These are phyloP conservation scores for Bubo scandiacus DNA, from an alignment of 2,113 vertebrate genomes.

Conservation along the genomic window DNA sequence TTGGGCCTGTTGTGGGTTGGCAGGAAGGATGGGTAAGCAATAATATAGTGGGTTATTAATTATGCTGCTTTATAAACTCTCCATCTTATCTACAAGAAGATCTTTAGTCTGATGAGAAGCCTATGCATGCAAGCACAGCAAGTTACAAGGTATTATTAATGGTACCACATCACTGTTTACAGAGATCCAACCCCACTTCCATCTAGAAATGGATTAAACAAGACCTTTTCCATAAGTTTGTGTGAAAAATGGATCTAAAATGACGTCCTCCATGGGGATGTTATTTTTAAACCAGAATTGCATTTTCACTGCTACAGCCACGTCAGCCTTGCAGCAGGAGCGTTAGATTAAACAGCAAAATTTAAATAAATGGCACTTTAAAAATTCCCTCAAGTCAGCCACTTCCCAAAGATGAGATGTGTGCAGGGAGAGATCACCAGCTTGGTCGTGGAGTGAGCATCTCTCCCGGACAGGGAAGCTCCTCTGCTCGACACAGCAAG, in stretches of 20 bases:
- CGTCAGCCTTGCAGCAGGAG: not conserved
- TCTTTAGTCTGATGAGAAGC: not conserved
- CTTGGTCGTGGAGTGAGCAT: accelerated
- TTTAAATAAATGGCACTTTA: conserved; percentile 6
- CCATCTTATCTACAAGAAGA: not conserved
- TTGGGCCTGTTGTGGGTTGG: not conserved
- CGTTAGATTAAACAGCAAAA: not conserved
- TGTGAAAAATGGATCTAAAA: not conserved
- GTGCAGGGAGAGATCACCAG: not conserved
- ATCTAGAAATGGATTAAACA: not conserved
- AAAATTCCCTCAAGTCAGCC: not conserved
- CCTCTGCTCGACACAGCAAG: not conserved
- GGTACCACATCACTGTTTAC: not conserved
- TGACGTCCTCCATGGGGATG: not conserved
- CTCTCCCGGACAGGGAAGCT: not conserved
- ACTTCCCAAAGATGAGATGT: not conserved
- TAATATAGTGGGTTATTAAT: not conserved
- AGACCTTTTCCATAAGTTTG: not conserved
- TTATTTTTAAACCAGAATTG: not conserved
- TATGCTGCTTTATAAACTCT: not conserved
- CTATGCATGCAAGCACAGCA: not conserved
- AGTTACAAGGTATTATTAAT: not conserved
- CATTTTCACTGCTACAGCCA: not conserved
- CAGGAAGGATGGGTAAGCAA: not conserved
- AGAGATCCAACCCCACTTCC: not conserved